These are phyloP conservation scores for Lacerta bilineata DNA, from an alignment of 2,797 vertebrate genomes.

Conservation along the genomic window DNA sequence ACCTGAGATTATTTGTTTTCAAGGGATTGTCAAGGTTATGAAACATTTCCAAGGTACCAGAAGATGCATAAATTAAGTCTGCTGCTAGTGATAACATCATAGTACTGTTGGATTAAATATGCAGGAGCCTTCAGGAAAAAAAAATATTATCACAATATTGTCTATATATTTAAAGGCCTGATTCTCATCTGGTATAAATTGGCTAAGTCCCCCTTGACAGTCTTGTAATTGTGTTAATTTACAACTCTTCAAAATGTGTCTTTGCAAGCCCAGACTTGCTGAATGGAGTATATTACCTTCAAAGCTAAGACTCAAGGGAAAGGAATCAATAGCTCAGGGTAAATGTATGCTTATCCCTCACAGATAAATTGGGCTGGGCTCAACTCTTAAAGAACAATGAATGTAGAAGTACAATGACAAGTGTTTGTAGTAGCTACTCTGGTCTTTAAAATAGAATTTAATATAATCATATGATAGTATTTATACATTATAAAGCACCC, in stretches of 20 bases:
- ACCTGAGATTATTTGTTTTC: conserved; percentile 68
- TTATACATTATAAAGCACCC: conserved; percentile 5
- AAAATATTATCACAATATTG: background rate
- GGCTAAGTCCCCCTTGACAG: conserved; percentile 27
- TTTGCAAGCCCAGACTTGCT: conserved; percentile 45
- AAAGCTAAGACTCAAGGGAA: conserved; percentile 14
- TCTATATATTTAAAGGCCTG: conserved; percentile 25
- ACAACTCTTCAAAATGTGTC: background rate
- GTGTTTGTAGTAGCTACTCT: background rate
- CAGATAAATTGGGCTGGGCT: conserved; percentile 5
- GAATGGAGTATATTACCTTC: conserved; percentile 16
- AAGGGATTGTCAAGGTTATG: conserved; percentile 75
- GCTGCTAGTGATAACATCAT: conserved; percentile 68
- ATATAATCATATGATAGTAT: background rate
- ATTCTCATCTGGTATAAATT: conserved; percentile 54
- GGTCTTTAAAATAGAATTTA: background rate
- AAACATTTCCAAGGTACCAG: conserved; percentile 70
- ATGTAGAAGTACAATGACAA: background rate
- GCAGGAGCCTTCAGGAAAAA: conserved; percentile 60
- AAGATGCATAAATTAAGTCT: conserved; percentile 69
- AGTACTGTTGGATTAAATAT: conserved; percentile 63
- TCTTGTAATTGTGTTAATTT: conserved; percentile 31
- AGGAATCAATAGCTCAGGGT: background rate
- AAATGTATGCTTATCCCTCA: conserved; percentile 30
- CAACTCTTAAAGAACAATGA: conserved; percentile 16